These are phyloP conservation scores for Nansenia antarctica DNA, from an alignment of 2,113 vertebrate genomes.

Conservation along the genomic window DNA sequence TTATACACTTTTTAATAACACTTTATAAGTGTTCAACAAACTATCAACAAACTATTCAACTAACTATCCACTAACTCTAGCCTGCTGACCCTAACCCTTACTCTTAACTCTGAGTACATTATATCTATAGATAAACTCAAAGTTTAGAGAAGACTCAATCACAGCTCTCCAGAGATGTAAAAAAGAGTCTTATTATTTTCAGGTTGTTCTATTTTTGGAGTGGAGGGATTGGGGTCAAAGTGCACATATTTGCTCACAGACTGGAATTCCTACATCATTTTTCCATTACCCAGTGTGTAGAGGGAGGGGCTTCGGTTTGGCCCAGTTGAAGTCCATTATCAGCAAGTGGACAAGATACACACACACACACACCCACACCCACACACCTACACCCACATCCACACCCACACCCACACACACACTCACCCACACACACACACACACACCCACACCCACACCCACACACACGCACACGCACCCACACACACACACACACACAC, in stretches of 20 bases:
- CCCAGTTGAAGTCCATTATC: constrained; percentile 61
- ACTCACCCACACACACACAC: background rate
- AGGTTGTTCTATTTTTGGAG: constrained; percentile 76
- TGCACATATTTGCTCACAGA: constrained; percentile 79
- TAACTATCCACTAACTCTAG: too few species aligned
- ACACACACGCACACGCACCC: constrained; percentile 5
- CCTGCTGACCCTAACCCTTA: too few species aligned
- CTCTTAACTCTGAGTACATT: too few species aligned
- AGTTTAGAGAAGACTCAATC: constrained; percentile 36
- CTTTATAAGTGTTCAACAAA: too few species aligned
- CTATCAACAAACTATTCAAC: too few species aligned
- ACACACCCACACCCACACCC: too few species aligned
- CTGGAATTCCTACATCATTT: constrained; percentile 85
- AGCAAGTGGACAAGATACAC: constrained; percentile 26
- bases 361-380: constrained; percentile 2
- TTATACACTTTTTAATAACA: too few species aligned
- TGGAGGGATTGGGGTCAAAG: constrained; percentile 77
- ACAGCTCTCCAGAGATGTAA: constrained; percentile 31
- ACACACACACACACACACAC: constrained; percentile 1
- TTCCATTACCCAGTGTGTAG: constrained; percentile 81
- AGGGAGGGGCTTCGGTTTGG: constrained; percentile 68
- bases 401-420: constrained; percentile 6
- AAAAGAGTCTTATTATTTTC: constrained; percentile 63
- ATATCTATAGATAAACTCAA: background rate
- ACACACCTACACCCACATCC: background rate